Conservation (phyloP, 1,140 invertebrate species). For the Temnothorax nylanderi region DNA sequence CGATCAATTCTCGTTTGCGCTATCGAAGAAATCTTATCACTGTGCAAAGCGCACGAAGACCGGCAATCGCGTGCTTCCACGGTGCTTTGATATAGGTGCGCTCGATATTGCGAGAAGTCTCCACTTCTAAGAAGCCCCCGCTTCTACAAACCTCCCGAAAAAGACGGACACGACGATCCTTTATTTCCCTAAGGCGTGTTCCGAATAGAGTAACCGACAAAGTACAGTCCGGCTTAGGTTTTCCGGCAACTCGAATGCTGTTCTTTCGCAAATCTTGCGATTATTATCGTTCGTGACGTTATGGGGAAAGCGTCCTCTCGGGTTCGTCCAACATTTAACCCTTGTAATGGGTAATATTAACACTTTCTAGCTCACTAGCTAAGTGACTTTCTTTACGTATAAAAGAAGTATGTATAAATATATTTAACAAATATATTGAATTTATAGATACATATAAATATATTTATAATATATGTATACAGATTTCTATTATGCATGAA, state of each 20-base stretch:
- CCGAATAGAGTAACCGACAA: constrained; percentile 22
- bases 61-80: constrained; percentile 61
- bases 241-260: neutral
- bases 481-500: neutral
- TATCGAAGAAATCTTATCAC: constrained; percentile 75
- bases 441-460: neutral
- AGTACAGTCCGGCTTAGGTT: neutral
- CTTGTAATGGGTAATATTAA: neutral
- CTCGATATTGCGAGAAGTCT: constrained; percentile 68
- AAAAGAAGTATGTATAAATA: neutral
- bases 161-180: constrained; percentile 65
- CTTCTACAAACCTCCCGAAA: constrained; percentile 62
- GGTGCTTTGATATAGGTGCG: constrained; percentile 70
- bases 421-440: neutral
- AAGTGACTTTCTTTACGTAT: neutral
- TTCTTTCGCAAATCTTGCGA: neutral
- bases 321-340: neutral
- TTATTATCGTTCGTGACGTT: neutral
- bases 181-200: constrained; percentile 68
- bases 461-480: neutral
- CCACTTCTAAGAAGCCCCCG: constrained; percentile 68
- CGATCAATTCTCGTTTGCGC: constrained; percentile 45
- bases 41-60: constrained; percentile 71
- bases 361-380: neutral
- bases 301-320: neutral